Base-by-base conservation (phyloP, 1,140 invertebrate genomes). In the Drosophila sproati region DNA sequence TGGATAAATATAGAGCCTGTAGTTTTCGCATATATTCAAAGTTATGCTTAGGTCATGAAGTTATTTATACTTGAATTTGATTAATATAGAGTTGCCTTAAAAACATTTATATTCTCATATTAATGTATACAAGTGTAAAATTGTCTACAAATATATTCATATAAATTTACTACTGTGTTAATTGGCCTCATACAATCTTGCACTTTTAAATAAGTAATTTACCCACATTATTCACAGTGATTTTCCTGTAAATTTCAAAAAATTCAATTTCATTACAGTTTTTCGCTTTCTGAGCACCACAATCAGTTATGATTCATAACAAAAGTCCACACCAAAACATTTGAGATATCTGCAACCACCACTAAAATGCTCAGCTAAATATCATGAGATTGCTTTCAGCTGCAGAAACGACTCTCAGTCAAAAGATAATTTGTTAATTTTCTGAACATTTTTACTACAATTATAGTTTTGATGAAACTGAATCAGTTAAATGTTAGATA, bases 371-470 rank as follows among this genome's bases (percentile, higher is more conserved):
- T 41, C 8, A n/a, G 28, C 47, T 29, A 62, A 35, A 35, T 5
- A 7, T 8, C 10, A 34, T 5, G 4, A 34, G n/a, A 4, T 20
- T 60, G 10, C 10, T 31, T 20, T 48, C n/a, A 10, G n/a, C 20
- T 20, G 20, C 20, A 20, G 32, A 34, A 37, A 34, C 12, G 45
- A 32, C 12, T 8, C 34, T 56, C 41, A 37, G n/a, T 47, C 6
- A 8, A 57, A 32, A 69, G 47, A 69, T 54, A 61, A 54, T 54
- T 54, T 54, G 32, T 61, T 41, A 69, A 69, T 69, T 69, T 61
- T 48, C 48, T 28, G 32, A 43, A 45, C 45, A 57, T 51, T 62
- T 48, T 54, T 35, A 20, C 10, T 10, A 61, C 67, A 69, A 52
- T 52, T 61, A 39, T 66, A 10, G 5, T 47, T 55, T 47, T 12